A percentile compares a stretch with the other conserved stretches of the same genome.
Conservation (phyloP, 2,113 vertebrate species). For the Ptychochromis oligacanthus region DNA sequence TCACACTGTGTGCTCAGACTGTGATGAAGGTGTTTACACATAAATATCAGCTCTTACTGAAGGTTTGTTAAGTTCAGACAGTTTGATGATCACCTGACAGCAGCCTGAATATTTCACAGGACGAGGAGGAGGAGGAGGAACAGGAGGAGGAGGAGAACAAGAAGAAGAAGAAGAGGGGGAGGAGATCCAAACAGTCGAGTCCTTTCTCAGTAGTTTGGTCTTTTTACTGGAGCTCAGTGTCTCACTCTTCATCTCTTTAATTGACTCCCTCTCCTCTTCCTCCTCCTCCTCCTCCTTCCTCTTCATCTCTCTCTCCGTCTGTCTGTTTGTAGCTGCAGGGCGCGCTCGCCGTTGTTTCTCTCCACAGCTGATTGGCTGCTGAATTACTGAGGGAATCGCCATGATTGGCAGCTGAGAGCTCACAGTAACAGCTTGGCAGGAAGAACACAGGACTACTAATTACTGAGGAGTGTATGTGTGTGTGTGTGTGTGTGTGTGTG, state of each 20-base stretch:
- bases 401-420: conserved; percentile 63
- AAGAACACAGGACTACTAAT: conserved; percentile 65
- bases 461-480: conserved; percentile 30
- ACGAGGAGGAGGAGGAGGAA: not conserved
- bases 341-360: not conserved
- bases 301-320: conserved; percentile 14
- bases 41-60: not conserved
- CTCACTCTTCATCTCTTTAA: not conserved
- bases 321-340: conserved; percentile 49
- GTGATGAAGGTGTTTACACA: not conserved
- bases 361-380: conserved; percentile 50
- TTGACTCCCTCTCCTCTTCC: not conserved
- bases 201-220: not conserved
- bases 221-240: not conserved
- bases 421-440: conserved; percentile 44
- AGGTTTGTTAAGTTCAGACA: not conserved
- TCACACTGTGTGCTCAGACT: not conserved
- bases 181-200: not conserved
- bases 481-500: not conserved
- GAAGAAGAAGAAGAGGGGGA: not conserved
- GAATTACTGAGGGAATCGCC: conserved; percentile 31
- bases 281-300: conserved; percentile 5
- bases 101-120: not conserved
- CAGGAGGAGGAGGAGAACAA: not conserved
- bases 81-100: not conserved